Conservation (phyloP, 2,113 vertebrate species). For the Pachyramphus minor region DNA sequence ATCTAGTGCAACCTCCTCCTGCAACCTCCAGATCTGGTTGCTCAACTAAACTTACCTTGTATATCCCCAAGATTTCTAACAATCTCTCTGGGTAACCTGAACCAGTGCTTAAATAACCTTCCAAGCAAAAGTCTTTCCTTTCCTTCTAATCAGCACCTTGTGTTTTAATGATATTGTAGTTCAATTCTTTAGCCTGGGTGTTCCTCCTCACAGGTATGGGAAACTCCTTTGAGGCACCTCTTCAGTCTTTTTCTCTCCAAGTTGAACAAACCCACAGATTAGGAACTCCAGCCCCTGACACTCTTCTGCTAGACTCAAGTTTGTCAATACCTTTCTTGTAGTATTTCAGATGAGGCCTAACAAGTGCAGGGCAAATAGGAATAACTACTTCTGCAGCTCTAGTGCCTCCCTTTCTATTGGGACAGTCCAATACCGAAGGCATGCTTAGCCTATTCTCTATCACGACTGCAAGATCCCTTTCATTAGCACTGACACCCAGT, state of each 20-base stretch:
- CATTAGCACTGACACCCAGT: background rate
- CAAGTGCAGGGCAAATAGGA: background rate
- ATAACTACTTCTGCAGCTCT: background rate
- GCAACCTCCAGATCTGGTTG: background rate
- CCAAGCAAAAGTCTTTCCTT: background rate
- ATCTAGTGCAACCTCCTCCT: background rate
- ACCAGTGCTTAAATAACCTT: background rate
- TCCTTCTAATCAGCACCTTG: background rate
- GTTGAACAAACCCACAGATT: background rate
- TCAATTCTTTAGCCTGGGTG: background rate
- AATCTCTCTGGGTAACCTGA: background rate
- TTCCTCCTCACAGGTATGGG: background rate
- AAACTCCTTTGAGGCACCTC: background rate
- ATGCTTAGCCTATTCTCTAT: background rate
- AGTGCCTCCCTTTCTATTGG: background rate
- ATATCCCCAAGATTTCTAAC: background rate
- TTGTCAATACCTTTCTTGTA: background rate
- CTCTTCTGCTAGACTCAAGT: background rate
- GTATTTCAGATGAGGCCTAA: background rate
- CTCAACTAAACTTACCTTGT: background rate
- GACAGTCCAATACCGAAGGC: background rate
- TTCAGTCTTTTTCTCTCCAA: background rate
- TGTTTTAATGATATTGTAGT: background rate
- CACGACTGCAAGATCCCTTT: fast-evolving
- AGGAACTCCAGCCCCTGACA: background rate